Conservation (phyloP, 2,888 invertebrate species). For the Neoitamus cyanurus region DNA sequence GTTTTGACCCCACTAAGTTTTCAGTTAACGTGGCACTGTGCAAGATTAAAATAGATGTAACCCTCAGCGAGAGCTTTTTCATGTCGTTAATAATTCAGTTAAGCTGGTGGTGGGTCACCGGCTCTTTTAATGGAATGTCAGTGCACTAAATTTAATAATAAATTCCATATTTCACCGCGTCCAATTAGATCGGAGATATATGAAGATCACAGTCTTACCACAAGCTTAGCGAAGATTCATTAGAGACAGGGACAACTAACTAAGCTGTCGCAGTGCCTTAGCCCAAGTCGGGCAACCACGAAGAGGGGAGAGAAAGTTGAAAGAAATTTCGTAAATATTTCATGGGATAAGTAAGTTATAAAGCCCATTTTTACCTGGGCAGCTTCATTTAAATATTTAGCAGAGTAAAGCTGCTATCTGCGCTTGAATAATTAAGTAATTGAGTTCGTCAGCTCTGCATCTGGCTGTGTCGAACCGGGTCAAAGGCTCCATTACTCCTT, state of each 20-base stretch:
- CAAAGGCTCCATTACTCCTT: neutral
- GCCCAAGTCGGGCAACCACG: neutral
- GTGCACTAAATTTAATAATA: neutral
- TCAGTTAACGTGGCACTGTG: neutral
- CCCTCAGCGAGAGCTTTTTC: neutral
- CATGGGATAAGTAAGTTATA: neutral
- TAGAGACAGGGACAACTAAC: neutral
- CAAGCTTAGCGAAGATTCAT: neutral
- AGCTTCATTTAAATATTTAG: neutral
- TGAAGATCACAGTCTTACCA: neutral
- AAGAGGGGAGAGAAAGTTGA: neutral
- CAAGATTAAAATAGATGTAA: neutral
- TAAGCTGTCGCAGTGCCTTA: neutral
- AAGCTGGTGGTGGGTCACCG: neutral
- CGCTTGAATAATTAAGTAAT: neutral
- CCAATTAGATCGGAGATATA: neutral
- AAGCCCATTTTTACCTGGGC: neutral
- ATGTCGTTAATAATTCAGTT: neutral
- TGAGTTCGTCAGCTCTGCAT: neutral
- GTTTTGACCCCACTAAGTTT: neutral
- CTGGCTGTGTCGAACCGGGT: neutral
- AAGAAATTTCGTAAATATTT: neutral
- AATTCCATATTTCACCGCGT: neutral
- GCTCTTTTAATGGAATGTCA: neutral
- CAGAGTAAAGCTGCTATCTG: neutral